Percentiles rank a stretch among this genome's conserved stretches.
These are phyloP conservation scores for Balanococcus diminutus DNA, from an alignment of 2,888 invertebrate genomes.

Conservation along the genomic window DNA sequence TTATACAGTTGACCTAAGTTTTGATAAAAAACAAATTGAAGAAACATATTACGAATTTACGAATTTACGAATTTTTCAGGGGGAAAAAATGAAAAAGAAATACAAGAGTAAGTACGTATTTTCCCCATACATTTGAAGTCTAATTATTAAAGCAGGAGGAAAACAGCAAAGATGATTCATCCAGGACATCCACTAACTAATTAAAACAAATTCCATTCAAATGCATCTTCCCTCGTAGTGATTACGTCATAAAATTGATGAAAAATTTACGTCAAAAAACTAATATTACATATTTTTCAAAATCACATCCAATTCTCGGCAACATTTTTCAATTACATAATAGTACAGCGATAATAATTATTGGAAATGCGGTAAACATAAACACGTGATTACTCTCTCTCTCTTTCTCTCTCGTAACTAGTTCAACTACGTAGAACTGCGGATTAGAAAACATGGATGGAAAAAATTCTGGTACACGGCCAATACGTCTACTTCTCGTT, in stretches of 20 bases:
- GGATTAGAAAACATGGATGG: background rate
- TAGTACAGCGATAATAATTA: no score
- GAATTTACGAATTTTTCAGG: no score
- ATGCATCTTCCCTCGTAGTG: no score
- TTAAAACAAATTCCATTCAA: background rate
- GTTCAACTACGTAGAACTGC: background rate
- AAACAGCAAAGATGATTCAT: background rate
- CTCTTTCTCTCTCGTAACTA: background rate
- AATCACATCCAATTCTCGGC: background rate
- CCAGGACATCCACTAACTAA: background rate
- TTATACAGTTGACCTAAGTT: no score
- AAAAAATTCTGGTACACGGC: conserved; percentile 10
- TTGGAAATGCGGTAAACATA: background rate
- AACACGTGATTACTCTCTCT: background rate
- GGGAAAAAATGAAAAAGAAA: no score
- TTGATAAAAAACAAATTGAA: no score
- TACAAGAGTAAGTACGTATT: no score
- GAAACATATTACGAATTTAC: no score
- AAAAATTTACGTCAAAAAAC: background rate
- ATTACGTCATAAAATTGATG: background rate
- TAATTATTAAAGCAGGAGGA: no score
- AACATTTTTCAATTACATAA: background rate
- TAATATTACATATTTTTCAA: background rate
- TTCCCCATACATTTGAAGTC: no score
- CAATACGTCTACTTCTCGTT: background rate